phyloP scores from a whole-genome alignment of 2,797 vertebrate genomes.

The Mormyrops attenuatus region DNA sequence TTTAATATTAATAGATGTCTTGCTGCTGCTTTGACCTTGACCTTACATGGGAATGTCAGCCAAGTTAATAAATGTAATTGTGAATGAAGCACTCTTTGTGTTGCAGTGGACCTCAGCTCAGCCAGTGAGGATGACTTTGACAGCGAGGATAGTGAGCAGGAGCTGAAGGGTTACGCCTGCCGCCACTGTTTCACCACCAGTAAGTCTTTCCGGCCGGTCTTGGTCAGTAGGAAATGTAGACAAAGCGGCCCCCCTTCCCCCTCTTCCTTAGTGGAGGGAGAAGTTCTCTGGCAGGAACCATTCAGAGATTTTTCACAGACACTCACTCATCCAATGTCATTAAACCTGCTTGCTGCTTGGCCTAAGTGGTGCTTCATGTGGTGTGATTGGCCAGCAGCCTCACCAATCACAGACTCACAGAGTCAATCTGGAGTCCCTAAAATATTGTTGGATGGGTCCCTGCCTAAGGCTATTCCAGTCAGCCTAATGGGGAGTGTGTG shows the following conservation, averaged over 20 bases:
- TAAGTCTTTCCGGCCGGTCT: conserved; percentile 53
- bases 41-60: not conserved
- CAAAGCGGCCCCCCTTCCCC: not conserved
- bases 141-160: conserved; percentile 98
- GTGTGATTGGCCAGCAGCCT: not conserved
- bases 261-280: not conserved
- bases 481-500: not conserved
- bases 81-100: conserved; percentile 10
- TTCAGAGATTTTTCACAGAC: not conserved
- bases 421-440: not conserved
- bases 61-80: not conserved
- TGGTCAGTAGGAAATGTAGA: not conserved
- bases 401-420: not conserved
- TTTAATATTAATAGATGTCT: not conserved
- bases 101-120: conserved; percentile 93
- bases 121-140: conserved; percentile 99
- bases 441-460: not conserved
- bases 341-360: not conserved
- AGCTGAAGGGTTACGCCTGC: conserved; percentile 98
- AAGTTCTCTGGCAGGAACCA: not conserved
- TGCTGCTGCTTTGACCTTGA: not conserved
- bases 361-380: not conserved
- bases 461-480: not conserved
- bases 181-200: conserved; percentile 98
- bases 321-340: not conserved